Conservation (phyloP, 2,888 invertebrate genomes). For the Drosophila vallismaia region DNA sequence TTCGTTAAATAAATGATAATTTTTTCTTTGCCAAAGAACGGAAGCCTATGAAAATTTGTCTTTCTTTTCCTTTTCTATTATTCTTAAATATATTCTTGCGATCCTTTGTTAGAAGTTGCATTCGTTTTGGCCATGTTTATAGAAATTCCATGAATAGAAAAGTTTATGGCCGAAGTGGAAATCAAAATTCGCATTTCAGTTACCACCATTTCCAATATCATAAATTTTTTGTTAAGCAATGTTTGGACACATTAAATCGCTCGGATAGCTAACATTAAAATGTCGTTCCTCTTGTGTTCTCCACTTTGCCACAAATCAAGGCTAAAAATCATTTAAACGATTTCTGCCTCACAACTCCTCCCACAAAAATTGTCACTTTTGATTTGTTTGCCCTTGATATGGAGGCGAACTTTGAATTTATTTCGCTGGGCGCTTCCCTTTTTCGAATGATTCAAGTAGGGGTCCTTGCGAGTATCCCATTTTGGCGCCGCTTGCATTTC, state of each 20-base stretch:
- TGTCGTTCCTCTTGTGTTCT: constrained; percentile 31
- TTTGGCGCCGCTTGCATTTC: constrained; percentile 64
- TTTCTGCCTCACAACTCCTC: constrained; percentile 29
- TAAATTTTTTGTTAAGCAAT: constrained; percentile 23
- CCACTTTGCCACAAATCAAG: constrained; percentile 58
- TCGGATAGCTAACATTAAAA: constrained; percentile 32
- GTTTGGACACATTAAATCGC: constrained; percentile 32
- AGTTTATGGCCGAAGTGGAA: constrained; percentile 13
- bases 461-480: constrained; percentile 26
- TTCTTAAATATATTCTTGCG: constrained; percentile 2
- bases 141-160: constrained; percentile 10
- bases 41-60: constrained; percentile 39
- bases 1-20: neutral
- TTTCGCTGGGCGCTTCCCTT: constrained; percentile 44
- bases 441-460: constrained; percentile 23
- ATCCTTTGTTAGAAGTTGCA: constrained; percentile 21
- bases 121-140: constrained; percentile 7
- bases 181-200: constrained; percentile 16
- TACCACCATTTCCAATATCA: constrained; percentile 10
- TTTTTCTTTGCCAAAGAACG: constrained; percentile 45
- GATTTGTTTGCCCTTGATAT: constrained; percentile 78
- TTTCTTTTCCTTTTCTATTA: constrained; percentile 17
- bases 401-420: constrained; percentile 63
- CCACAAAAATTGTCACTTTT: constrained; percentile 66
- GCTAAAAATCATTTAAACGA: constrained; percentile 68